A percentile compares a stretch with the other conserved stretches of the same genome.
Conservation (phyloP, 2,888 invertebrate genomes). For the Hecatera dysodea region DNA sequence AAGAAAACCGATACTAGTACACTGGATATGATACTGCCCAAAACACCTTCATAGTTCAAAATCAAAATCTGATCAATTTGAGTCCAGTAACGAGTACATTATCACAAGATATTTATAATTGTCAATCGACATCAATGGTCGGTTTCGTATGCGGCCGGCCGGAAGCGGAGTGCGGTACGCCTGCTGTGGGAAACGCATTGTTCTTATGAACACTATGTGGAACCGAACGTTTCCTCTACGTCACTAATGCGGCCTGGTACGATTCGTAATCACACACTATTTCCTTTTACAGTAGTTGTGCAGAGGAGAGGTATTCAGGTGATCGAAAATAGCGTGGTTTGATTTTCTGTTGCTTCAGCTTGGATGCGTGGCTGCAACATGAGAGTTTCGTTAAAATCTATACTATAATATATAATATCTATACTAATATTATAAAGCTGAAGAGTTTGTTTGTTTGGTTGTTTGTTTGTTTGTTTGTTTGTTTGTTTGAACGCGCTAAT, state of each 20-base stretch:
- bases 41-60: background rate
- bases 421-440: too few species aligned
- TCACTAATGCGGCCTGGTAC: conserved; percentile 51
- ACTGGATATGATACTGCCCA: background rate
- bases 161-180: conserved; percentile 59
- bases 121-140: conserved; percentile 59
- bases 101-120: conserved; percentile 65
- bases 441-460: too few species aligned
- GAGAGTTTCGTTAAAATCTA: background rate
- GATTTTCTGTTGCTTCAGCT: background rate
- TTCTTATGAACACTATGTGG: conserved; percentile 72
- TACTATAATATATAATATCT: too few species aligned
- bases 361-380: background rate
- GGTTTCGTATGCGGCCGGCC: conserved; percentile 58
- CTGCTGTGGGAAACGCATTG: conserved; percentile 78
- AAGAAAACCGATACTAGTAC: background rate
- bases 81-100: conserved; percentile 30
- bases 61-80: background rate
- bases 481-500: too few species aligned
- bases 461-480: too few species aligned
- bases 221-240: conserved; percentile 74
- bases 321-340: conserved; percentile 25
- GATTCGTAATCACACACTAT: conserved; percentile 61
- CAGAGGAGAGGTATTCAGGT: conserved; percentile 33
- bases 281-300: conserved; percentile 44